phyloP scores from a whole-genome alignment of 2,113 vertebrate species.

The Oreochromis spilurus region DNA sequence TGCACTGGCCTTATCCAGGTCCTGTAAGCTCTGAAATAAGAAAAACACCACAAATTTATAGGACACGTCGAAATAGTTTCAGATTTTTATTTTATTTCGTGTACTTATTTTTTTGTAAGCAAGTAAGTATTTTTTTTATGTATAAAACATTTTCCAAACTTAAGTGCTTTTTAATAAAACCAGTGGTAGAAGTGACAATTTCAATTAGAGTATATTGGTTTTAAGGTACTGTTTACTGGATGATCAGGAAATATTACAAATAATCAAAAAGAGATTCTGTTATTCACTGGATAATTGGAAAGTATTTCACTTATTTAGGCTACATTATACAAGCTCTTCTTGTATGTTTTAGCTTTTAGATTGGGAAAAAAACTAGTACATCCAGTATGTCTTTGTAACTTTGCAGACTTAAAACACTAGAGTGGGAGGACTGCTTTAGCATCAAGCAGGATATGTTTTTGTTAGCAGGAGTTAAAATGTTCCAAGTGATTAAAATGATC shows the following conservation, averaged over 20 bases:
- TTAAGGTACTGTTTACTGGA: not conserved
- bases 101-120: not conserved
- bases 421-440: not conserved
- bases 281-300: not conserved
- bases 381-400: not conserved
- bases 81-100: fast-evolving
- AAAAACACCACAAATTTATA: slow-evolving; percentile 1
- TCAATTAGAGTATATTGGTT: not conserved
- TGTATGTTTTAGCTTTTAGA: not conserved
- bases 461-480: not conserved
- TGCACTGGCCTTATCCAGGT: slow-evolving; percentile 43
- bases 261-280: not conserved
- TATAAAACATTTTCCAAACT: not conserved
- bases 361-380: not conserved
- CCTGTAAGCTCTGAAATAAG: slow-evolving; percentile 24
- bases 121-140: not conserved
- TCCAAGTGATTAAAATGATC: not conserved
- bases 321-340: not conserved
- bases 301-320: not conserved
- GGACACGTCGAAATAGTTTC: not conserved
- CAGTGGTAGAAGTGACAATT: not conserved
- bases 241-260: not conserved
- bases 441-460: not conserved
- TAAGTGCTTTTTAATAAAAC: not conserved
- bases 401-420: not conserved